Base-by-base conservation (phyloP, 2,888 invertebrate genomes). In the Scaptomyza caliginosa region DNA sequence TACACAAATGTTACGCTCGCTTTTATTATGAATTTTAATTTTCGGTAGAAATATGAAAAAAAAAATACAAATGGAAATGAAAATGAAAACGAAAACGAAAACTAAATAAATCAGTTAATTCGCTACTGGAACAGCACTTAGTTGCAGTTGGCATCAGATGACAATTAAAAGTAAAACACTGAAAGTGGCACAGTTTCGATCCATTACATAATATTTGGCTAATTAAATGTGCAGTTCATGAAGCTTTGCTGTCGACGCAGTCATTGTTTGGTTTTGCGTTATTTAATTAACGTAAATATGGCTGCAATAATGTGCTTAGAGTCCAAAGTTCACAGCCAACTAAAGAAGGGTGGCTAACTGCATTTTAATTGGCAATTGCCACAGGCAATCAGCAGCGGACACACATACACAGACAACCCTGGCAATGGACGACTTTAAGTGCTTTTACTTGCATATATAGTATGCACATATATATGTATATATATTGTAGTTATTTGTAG, bases 311-410 rank as follows among this genome's bases (percentile, higher is more conserved):
- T 43, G 42, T 36, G 26, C 55, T 42, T 32, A 34, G 71, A 32
- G 32, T 32, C 1, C 7, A 7, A 5, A 16, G 16, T 34, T 36
- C 24, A 19, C 19, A 5, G 40, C 13, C 5, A 19, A 36, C 54
- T 30, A 19, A 26, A 26, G 55, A 28, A 34, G 39, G 24, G 23
- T 40, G 32, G 34, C 63, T 56, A 72, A 72, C 63, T 59, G 63
- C 67, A 67, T 28, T 72, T 72, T 67, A 72, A 72, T 72, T 72
- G 72, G 49, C 72, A 72, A 72, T 72, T 64, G 72, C 67, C 67
- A 57, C 59, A 54, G 70, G 56, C 72, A 67, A 72, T 60, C 58
- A 67, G 52, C 43, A 58, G 43, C 38, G 51, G 43, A 13, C 56
- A 59, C 36, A 46, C 49, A 39, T 11, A 10, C 36, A 36, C 36